Percentiles rank a stretch among this genome's conserved stretches.
Conservation (phyloP, 2,888 invertebrate species). For the Troides oblongomaculatus region DNA sequence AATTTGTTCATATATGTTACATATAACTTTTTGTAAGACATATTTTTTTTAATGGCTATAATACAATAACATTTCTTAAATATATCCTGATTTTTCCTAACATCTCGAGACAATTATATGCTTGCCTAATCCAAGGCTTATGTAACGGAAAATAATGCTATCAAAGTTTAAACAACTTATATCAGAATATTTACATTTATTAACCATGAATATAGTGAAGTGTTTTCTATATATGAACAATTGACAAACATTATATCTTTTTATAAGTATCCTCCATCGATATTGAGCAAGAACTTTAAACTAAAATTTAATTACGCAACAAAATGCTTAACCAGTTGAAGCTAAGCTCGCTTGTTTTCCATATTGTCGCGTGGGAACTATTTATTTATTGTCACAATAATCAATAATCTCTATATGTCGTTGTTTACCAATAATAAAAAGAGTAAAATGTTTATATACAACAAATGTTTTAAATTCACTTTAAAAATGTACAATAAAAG, state of each 20-base stretch:
- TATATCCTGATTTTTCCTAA: neutral
- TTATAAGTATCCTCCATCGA: conserved; percentile 1
- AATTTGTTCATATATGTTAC: conserved; percentile 22
- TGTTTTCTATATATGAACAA: neutral
- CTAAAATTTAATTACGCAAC: conserved; percentile 31
- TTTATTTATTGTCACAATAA: conserved; percentile 75
- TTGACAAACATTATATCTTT: neutral
- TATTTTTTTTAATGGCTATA: neutral
- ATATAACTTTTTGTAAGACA: conserved; percentile 15
- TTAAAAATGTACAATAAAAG: conserved; percentile 30
- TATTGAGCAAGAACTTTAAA: conserved; percentile 26
- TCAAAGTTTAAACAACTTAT: conserved; percentile 2
- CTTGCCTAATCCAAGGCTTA: neutral
- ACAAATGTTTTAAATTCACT: conserved; percentile 29
- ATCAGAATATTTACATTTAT: neutral
- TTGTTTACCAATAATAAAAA: conserved; percentile 38
- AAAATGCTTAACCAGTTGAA: conserved; percentile 35
- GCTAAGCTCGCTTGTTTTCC: conserved; percentile 67
- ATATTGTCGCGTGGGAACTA: conserved; percentile 66
- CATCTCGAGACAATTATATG: neutral
- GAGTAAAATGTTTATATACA: conserved; percentile 32
- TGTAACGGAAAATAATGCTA: conserved; percentile 6
- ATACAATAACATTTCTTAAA: neutral
- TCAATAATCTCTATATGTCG: conserved; percentile 46
- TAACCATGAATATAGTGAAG: neutral